Evolutionary conservation across 2,113 vertebrate species (phyloP), one percentile per base, ranked within the genome.

Genomic region (Tachysurus fulvidraco): DNA sequence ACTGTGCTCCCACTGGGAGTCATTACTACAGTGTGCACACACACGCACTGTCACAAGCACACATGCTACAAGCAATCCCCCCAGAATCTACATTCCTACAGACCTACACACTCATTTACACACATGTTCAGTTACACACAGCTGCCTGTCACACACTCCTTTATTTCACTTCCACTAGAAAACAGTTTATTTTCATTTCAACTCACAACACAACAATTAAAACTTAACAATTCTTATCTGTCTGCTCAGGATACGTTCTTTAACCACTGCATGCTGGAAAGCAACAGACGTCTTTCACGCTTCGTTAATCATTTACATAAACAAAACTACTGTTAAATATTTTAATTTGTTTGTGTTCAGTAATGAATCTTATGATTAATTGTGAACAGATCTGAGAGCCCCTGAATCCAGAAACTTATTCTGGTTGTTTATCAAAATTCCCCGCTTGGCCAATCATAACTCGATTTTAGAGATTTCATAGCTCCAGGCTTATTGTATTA

Each of bases 1-100:
- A 88, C 90, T 92, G 91, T 94, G 88, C 91, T 94, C 92, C 93
- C 92, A 93, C 89, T 91, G 92, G 92, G 94, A 93, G 89, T 93
- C 93, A 94, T 93, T 93, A 95, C 93, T 93, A 94, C 93, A 94
- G 92, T 91, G 79, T 52, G 36, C 62, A 78, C 81, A 55, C 71
- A 85, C 71, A 65, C 65, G 84, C 83, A 76, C 81, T 71, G 80
- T 83, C 90, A 86, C 84, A 28, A 52, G 74, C 1, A 14, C 74
- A 52, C 74, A 78, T 78, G 74, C 74, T 78, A 28, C 50, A 92
- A 92, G 90, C 89, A 90, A 86, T 86, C 90, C 88, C 88, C 82
- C 84, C 87, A 52, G 57, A 55, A 71, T 69, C 55, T 54, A 83
- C 81, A 87, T 25, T n/a, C 59, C 13, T n/a, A 41, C 52, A 85